Base-by-base conservation (phyloP, 2,113 vertebrate genomes). In the Bos taurus region DNA sequence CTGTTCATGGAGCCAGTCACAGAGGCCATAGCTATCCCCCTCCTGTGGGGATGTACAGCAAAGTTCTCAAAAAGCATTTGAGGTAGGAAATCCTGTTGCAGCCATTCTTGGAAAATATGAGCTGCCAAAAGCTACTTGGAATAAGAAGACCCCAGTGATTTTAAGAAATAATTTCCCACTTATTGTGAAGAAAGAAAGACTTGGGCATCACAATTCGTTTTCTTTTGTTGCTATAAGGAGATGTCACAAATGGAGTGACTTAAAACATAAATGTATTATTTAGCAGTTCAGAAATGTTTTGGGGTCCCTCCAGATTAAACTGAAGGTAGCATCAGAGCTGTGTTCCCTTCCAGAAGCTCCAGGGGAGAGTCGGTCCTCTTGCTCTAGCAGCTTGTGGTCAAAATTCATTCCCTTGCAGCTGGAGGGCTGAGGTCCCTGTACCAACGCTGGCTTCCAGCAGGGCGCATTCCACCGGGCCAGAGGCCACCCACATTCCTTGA, bases 171-270 rank as follows among this genome's bases (percentile, higher is more conserved):
- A 96, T 91, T 88, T 94, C 14, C 40, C 90, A 43, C 54, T 54
- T 82, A 84, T 23, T 43, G 26, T 43, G 50, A 88, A 30, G 64
- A 96, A 96, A 94, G 71, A 78, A 17, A 88, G 25, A 92, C n/a
- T 11, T 59, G 36, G 28, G 6, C 54, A 43, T 14, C 30, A 6
- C 46, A 40, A 52, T 33, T 81, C 52, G 28, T 52, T 90, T 88
- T 59, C 17, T 54, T 71, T 40, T 36, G 33, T 11, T 77, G 9
- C 64, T 5, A 1, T 77, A 26, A 78, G 16, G 21, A 84, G 77
- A 54, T 60, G 48, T 40, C 43, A 40, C 26, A 96, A 84, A 48
- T 6, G 3, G 21, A 48, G 11, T 86, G 80, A 33, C 6, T 78
- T 81, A n/a, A 50, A 81, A 52, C 78, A 81, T 33, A 33, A 77